Conservation (phyloP, 2,888 invertebrate species). For the Philhelius pedissequus region DNA sequence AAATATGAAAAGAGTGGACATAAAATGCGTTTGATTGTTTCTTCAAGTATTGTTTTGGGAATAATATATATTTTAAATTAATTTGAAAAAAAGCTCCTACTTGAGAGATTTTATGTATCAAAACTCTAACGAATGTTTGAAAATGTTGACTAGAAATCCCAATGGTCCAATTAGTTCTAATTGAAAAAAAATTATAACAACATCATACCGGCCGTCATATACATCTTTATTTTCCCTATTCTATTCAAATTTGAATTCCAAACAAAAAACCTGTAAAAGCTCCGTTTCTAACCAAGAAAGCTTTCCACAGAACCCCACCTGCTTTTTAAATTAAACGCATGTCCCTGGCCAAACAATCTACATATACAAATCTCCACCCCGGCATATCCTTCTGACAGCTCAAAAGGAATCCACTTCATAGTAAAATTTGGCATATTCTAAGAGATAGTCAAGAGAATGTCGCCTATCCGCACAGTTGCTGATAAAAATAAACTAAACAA, state of each 20-base stretch:
- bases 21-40: too few species aligned
- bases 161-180: too few species aligned
- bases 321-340: background rate
- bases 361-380: background rate
- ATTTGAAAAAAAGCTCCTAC: too few species aligned
- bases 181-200: too few species aligned
- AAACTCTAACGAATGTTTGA: too few species aligned
- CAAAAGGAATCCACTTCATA: background rate
- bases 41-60: too few species aligned
- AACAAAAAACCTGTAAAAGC: background rate
- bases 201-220: too few species aligned
- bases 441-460: conserved; percentile 54
- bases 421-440: background rate
- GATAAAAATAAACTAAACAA: conserved; percentile 23
- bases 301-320: conserved; percentile 17
- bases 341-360: background rate
- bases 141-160: too few species aligned
- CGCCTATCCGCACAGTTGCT: conserved; percentile 26
- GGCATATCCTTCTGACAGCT: conserved; percentile 9
- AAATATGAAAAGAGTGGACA: too few species aligned
- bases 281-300: background rate
- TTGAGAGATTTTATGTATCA: too few species aligned
- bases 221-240: too few species aligned
- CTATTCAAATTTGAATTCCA: background rate
- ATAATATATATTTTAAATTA: too few species aligned